A percentile compares a stretch with the other conserved stretches of the same genome.
Conservation (phyloP, 2,113 vertebrate genomes). For the Cyanocitta stelleri region DNA sequence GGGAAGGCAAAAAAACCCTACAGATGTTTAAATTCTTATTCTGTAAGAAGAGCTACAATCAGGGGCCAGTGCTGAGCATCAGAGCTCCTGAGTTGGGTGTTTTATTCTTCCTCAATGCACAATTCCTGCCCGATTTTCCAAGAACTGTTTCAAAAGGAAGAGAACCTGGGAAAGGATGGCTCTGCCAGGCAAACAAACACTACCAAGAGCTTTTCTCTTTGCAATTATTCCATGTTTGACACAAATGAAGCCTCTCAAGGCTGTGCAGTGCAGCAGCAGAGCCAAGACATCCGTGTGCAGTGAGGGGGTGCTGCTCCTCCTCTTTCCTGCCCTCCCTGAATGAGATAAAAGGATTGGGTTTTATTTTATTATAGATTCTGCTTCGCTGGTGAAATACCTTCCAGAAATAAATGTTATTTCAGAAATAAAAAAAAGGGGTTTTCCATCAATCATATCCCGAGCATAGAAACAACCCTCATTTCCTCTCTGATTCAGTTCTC, state of each 20-base stretch:
- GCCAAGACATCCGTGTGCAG: rapidly evolving
- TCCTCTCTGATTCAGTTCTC: not conserved
- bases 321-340: not conserved
- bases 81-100: not conserved
- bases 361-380: not conserved
- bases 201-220: not conserved
- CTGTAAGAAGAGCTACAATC: not conserved
- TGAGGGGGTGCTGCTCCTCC: not conserved
- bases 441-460: not conserved
- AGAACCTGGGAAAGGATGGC: not conserved
- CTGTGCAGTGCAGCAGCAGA: not conserved
- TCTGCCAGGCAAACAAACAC: not conserved
- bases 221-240: not conserved
- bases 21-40: not conserved
- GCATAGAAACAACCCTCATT: not conserved
- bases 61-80: not conserved
- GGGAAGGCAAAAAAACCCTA: rapidly evolving
- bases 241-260: not conserved
- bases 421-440: not conserved
- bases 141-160: not conserved
- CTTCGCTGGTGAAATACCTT: not conserved
- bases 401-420: not conserved
- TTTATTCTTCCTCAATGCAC: not conserved
- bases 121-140: not conserved
- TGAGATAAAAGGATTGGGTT: not conserved